Evolutionary conservation across 2,888 invertebrate genomes (phyloP), one percentile per base, ranked within the genome.

Genomic region (Nephrotoma appendiculata): DNA sequence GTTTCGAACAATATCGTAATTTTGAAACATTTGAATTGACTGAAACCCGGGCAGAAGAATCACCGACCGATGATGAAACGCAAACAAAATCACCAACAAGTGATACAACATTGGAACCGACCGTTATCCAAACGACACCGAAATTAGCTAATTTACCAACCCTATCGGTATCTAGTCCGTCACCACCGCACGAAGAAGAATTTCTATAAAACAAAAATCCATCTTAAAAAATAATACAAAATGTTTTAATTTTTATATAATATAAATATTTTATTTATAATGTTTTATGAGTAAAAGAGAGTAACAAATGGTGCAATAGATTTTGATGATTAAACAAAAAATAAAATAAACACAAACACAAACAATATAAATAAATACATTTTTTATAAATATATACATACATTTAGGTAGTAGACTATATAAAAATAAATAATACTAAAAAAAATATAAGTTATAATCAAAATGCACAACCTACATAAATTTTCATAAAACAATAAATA

Each of bases 141-240:
- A 87, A 88, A 86, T 42, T 89, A 86, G 89, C 90, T 87, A 95
- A 95, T 57, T 92, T 96, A 89, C 96, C 96, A 86, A 95, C 95
- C 89, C 93, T 96, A 6, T 96, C 96, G 41, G 94, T 96, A 43
- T 96, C 96, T 11, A 95, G 95, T n/a, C 96, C 96, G 0, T 95
- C 95, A 19, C 96, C 96, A 45, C 95, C 96, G 12, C 95, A 95
- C 89, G 95, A 95, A 89, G 95, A 94, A 41, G 87, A 91, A 86
- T 52, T 86, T 41, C 44, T 86, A 15, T 86, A 86, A 86, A 86
- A 52, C n/a, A 42, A 31, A 31, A 31, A 19, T 6, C 6, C 15
- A 83, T 83, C 2, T n/a, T n/a, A n/a, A n/a, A 7, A 31, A 5
- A 31, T 41, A 83, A 9, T 31, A 83, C 7, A 11, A 12, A 71